Base-by-base conservation (phyloP, 2,888 invertebrate genomes). In the Melieria picta region DNA sequence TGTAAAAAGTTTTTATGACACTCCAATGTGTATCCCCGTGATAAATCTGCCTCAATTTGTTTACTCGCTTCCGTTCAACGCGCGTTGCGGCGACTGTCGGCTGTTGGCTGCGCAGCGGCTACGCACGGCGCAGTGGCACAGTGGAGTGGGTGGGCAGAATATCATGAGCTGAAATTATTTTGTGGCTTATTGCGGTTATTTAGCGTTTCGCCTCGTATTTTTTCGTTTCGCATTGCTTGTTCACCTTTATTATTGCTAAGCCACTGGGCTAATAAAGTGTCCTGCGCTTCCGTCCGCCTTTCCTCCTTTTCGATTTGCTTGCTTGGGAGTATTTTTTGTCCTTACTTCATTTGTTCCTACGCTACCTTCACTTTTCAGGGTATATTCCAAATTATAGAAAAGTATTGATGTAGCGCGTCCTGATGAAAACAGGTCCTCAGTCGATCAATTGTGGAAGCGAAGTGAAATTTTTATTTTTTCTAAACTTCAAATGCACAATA, bases 1-100 rank as follows among this genome's bases (percentile, higher is more conserved):
- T 79, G 80, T 84, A 81, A 83, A 84, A 84, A 81, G 80, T 84
- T 84, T 84, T 84, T 83, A 83, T 82, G 81, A 82, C 83, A 83
- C 82, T 80, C 79, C 76, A 78, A 73, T 74, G 42, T 57, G 69
- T 65, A 72, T 74, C 77, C 72, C 69, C 72, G 78, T 83, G 85
- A 84, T 84, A 84, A 84, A 84, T 84, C 84, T 83, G 79, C 79
- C 80, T 82, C 83, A 85, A 84, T 84, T 76, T 76, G 72, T 75
- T 76, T 75, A 68, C 70, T 66, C 70, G 55, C 64, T 73, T 67
- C 60, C 73, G 52, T 62, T 72, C 30, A 30, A 73, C 55, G 30
- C 30, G 30, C 30, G 67, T 50, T 45, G 60, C 48, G 58, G 42
- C 47, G 10, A 6, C 45, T 42, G 42, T 62, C n/a, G 47, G 7